Percentiles rank a stretch among this genome's conserved stretches.
Evolutionary conservation across 2,113 vertebrate species (phyloP).

Genomic region (Lamprotornis superbus): DNA sequence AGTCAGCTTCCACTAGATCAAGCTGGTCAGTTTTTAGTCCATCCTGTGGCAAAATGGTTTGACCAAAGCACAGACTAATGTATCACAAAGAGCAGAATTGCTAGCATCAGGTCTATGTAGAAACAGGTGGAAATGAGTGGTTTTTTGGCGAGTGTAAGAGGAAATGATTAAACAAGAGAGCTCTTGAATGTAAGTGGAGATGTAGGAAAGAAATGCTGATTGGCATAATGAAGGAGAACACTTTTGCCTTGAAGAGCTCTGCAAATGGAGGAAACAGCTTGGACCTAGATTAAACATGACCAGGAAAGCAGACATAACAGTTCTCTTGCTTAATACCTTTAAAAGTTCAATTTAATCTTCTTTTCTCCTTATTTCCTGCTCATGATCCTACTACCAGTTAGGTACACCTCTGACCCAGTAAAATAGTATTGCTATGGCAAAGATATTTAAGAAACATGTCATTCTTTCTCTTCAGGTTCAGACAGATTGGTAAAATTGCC

Average conservation of each 20-base stretch:
- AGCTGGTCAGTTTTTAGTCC: background rate
- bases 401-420: background rate
- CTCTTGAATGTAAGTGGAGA: background rate
- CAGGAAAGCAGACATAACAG: background rate
- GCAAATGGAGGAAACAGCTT: background rate
- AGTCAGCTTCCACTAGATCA: background rate
- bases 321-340: background rate
- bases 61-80: background rate
- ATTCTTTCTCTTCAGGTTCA: background rate
- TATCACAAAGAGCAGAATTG: background rate
- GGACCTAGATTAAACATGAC: background rate
- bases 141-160: background rate
- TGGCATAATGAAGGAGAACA: background rate
- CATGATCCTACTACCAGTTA: background rate
- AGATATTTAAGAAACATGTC: background rate
- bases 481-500: background rate
- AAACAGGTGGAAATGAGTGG: background rate
- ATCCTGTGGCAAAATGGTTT: background rate
- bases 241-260: background rate
- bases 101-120: background rate
- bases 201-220: background rate
- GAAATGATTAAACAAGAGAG: background rate
- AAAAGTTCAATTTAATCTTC: background rate
- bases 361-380: background rate
- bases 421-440: background rate